Evolutionary conservation across 2,797 vertebrate species (phyloP), one percentile per base, ranked within the genome.

Genomic region (Podarcis lilfordi): DNA sequence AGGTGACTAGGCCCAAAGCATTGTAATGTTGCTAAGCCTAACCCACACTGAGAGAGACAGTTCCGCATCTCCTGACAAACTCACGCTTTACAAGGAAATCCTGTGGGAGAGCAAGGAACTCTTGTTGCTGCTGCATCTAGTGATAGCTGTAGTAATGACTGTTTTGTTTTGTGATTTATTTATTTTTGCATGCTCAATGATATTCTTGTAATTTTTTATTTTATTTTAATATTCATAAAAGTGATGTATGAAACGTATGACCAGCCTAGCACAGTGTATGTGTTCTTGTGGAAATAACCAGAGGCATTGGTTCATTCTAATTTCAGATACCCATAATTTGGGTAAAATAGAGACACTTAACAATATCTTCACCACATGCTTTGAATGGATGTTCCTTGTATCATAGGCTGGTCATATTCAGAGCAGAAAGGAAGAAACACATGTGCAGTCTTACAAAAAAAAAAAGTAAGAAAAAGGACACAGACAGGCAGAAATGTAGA

Each of bases 321-420:
- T 94, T 94, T 91, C 95, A 94, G 93, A 82, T 89, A 93, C 91
- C 89, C 90, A 89, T 93, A 89, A 86, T 76, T 90, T 83, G 91
- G 91, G 89, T 94, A 93, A 92, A 59, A 78, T 9, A 77, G 92
- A 94, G 91, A 68, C 27, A 0, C 91, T 95, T 91, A 93, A 89
- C 91, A 92, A 93, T 93, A 91, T 94, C 92, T 95, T 94, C 92
- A 93, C 92, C 93, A 95, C 94, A 93, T 92, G 0, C 86, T 93
- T 75, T 90, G 86, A 72, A 85, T 87, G 5, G 40, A 86, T 69
- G 74, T 85, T 80, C 87, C 95, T 89, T 93, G 93, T 95, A 94
- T 92, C 29, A 61, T 91, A 96, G 93, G 90, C 94, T 92, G 92
- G 95, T 96, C 96, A 96, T 94, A 94, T 96, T 96, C 90, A 3